phyloP scores from a whole-genome alignment of 35 echinoderm and acorn worm species.

The Acanthaster planci region DNA sequence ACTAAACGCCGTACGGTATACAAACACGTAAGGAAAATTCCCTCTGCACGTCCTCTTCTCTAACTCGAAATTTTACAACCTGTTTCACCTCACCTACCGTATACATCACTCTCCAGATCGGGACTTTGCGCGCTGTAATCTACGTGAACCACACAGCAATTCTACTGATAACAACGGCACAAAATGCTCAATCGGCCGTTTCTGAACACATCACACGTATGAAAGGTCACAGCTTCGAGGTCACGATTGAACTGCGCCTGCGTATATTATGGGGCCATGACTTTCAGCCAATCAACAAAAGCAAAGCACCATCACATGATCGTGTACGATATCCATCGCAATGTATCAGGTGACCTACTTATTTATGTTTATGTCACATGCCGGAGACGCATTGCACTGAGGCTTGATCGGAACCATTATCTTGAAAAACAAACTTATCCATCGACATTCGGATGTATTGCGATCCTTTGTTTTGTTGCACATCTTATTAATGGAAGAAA shows the following conservation, averaged over 20 bases:
- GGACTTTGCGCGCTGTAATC: neutral
- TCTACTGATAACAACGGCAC: neutral
- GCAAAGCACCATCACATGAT: neutral
- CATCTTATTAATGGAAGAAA: too few species aligned
- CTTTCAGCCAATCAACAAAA: neutral
- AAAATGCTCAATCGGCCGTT: neutral
- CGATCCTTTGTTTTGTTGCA: too few species aligned
- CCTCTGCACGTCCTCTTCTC: too few species aligned
- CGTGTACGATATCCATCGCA: neutral
- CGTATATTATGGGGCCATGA: slow-evolving; percentile 15
- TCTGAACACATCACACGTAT: neutral
- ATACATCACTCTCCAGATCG: neutral
- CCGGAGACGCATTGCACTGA: too few species aligned
- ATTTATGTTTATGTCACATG: slow-evolving; percentile 10
- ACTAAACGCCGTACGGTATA: too few species aligned
- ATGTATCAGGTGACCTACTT: neutral
- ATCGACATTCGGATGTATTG: too few species aligned
- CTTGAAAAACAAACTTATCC: too few species aligned
- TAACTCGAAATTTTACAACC: too few species aligned
- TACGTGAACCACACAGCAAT: neutral
- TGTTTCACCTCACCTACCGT: neutral
- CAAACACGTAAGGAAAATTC: too few species aligned
- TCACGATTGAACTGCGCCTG: slow-evolving; percentile 4
- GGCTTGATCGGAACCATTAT: too few species aligned
- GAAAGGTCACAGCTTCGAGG: neutral